These are phyloP conservation scores for Geotrupes spiniger DNA, from an alignment of 2,888 invertebrate genomes.

Conservation along the genomic window DNA sequence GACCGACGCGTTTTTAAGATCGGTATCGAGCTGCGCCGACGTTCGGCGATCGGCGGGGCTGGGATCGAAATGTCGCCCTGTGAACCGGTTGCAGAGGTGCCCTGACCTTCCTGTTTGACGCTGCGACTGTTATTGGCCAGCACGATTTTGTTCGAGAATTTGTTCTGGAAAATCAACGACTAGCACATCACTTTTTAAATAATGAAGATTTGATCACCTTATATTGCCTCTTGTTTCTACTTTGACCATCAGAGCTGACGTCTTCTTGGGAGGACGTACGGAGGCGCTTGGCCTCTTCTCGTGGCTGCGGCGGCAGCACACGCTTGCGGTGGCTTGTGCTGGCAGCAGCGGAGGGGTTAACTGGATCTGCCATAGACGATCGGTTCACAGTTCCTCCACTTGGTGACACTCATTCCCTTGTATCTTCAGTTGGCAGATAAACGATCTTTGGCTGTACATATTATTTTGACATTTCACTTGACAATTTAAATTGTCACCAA, in stretches of 20 bases:
- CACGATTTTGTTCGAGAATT: conserved; percentile 24
- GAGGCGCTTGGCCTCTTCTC: conserved; percentile 59
- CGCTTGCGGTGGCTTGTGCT: conserved; percentile 54
- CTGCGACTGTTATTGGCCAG: conserved; percentile 25
- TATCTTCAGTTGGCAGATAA: conserved; percentile 36
- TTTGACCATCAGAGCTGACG: conserved; percentile 40
- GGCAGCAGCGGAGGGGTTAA: conserved; percentile 68
- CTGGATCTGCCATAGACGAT: conserved; percentile 91
- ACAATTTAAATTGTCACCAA: conserved; percentile 16
- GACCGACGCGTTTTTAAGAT: conserved; percentile 25
- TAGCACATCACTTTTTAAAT: too few relatives aligned
- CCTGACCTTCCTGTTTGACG: conserved; percentile 22
- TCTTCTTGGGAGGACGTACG: conserved; percentile 52
- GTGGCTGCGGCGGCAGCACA: conserved; percentile 57
- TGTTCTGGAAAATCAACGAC: conserved; percentile 7
- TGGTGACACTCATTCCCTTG: conserved; percentile 52
- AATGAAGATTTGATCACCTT: conserved; percentile 10
- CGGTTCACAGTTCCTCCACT: conserved; percentile 71
- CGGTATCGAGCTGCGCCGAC: conserved; percentile 18
- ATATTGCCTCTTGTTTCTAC: conserved; percentile 10
- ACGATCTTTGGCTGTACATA: conserved; percentile 20
- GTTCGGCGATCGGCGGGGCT: conserved; percentile 28
- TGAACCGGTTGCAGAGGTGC: conserved; percentile 32
- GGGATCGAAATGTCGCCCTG: conserved; percentile 31
- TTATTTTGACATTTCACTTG: conserved; percentile 22